Conservation (phyloP, 2,797 vertebrate genomes). For the Euthynnus affinis region DNA sequence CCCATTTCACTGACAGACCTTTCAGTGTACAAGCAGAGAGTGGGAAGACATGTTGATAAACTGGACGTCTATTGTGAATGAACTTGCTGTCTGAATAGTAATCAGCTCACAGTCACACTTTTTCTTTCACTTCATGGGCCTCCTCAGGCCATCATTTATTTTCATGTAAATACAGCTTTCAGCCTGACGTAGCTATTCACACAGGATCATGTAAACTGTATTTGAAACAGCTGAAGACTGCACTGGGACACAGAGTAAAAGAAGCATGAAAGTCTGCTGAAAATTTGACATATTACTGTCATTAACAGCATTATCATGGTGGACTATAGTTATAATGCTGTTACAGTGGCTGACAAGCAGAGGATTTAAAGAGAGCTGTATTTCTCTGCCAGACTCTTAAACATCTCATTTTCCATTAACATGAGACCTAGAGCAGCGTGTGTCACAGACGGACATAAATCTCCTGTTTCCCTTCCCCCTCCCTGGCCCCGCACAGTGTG, state of each 20-base stretch:
- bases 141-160: constrained; percentile 41
- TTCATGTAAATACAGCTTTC: constrained; percentile 29
- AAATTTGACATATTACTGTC: constrained; percentile 78
- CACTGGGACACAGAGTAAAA: constrained; percentile 42
- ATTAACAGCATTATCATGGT: constrained; percentile 77
- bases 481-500: constrained; percentile 63
- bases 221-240: constrained; percentile 39
- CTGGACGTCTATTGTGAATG: constrained; percentile 76
- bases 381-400: constrained; percentile 83
- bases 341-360: constrained; percentile 76
- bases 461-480: constrained; percentile 77
- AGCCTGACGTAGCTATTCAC: constrained; percentile 42
- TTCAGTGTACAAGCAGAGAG: constrained; percentile 74
- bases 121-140: constrained; percentile 45
- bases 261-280: constrained; percentile 61
- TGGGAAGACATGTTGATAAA: constrained; percentile 80
- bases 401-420: constrained; percentile 86
- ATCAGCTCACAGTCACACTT: constrained; percentile 56
- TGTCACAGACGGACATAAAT: constrained; percentile 84
- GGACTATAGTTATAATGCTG: constrained; percentile 78
- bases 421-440: constrained; percentile 82
- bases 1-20: constrained; percentile 81
- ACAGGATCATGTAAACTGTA: constrained; percentile 48
- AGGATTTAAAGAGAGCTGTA: constrained; percentile 81
- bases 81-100: constrained; percentile 64